Percentiles rank a stretch among this genome's conserved stretches.
phyloP scores from a whole-genome alignment of 2,888 invertebrate species.

The Sepioteuthis lessoniana region DNA sequence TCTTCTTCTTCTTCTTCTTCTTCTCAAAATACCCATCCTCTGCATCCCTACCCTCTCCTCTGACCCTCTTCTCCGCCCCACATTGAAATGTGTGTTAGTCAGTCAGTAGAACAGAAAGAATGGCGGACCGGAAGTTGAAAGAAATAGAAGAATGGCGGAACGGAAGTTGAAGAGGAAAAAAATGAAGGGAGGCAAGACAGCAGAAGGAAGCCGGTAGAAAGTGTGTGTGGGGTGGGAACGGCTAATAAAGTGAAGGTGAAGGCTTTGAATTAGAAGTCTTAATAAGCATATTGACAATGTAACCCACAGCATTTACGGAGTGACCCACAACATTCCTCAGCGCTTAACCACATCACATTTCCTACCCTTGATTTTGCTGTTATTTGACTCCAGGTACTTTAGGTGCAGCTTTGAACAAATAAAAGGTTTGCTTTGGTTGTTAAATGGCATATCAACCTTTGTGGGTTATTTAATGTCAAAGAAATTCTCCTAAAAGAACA shows the following conservation, averaged over 20 bases:
- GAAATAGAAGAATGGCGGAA: neutral
- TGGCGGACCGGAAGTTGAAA: neutral
- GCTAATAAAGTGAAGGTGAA: neutral
- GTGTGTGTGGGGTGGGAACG: neutral
- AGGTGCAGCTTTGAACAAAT: neutral
- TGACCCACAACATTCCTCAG: neutral
- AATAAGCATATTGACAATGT: neutral
- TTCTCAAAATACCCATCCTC: neutral
- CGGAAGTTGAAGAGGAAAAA: neutral
- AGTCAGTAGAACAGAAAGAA: neutral
- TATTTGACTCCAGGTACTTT: neutral
- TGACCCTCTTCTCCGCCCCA: neutral
- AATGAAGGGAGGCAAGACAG: neutral
- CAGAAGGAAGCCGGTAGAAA: neutral
- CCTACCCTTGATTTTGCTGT: neutral
- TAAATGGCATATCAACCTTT: no score
- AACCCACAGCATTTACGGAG: neutral
- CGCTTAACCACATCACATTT: neutral
- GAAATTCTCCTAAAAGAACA: no score
- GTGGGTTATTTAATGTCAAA: no score
- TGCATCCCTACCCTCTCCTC: neutral
- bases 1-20: neutral
- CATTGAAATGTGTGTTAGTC: conserved; percentile 33
- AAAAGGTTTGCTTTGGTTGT: no score
- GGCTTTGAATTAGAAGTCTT: neutral